Evolutionary conservation across 2,113 vertebrate species (phyloP).

Genomic region (Grallaria varia): DNA sequence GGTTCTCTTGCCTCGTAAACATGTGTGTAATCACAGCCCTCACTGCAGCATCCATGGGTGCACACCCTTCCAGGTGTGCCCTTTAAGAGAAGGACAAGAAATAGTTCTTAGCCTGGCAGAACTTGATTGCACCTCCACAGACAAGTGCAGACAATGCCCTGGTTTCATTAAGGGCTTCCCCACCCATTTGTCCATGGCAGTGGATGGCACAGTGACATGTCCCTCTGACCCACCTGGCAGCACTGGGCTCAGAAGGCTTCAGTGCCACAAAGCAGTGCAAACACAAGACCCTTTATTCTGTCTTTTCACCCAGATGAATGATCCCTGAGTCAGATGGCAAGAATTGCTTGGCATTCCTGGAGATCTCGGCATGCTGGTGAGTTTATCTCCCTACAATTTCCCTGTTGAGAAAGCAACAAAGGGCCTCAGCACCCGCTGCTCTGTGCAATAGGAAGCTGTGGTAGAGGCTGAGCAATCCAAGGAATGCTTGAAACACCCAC

Average conservation of each 20-base stretch:
- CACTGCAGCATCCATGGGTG: neutral
- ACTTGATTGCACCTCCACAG: neutral
- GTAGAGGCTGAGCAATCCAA: slow-evolving; percentile 27
- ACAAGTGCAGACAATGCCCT: neutral
- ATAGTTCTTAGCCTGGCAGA: neutral
- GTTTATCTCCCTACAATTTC: slow-evolving; percentile 36
- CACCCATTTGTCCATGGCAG: neutral
- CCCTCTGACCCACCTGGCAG: neutral
- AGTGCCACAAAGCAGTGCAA: neutral
- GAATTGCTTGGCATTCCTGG: slow-evolving; percentile 42
- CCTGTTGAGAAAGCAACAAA: slow-evolving; percentile 33
- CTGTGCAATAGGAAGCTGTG: slow-evolving; percentile 30
- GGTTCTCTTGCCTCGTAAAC: neutral
- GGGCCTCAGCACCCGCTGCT: neutral
- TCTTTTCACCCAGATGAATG: slow-evolving; percentile 42
- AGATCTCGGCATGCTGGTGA: slow-evolving; percentile 9
- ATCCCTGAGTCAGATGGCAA: slow-evolving; percentile 50
- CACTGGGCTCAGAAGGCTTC: neutral
- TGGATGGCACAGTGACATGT: neutral
- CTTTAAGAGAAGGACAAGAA: neutral
- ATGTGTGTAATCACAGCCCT: neutral
- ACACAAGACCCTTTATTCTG: neutral
- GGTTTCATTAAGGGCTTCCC: neutral
- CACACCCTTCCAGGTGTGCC: neutral
- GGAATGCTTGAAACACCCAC: slow-evolving; percentile 42